A percentile compares a stretch with the other conserved stretches of the same genome.
Evolutionary conservation across 2,797 vertebrate genomes (phyloP).

Genomic region (Chelon labrosus): DNA sequence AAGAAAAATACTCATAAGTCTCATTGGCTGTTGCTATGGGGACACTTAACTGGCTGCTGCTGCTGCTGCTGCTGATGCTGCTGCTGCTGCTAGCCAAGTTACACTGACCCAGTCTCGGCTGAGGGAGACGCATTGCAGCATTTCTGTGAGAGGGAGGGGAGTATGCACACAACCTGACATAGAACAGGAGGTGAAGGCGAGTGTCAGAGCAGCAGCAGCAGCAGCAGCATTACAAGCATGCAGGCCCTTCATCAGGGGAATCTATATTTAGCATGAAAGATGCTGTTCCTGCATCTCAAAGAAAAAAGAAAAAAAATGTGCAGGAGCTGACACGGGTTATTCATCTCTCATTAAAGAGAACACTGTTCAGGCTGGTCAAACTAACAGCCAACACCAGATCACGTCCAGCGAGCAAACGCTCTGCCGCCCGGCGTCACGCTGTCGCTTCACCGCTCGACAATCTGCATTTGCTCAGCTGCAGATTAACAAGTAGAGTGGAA

Average conservation of each 20-base stretch:
- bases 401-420: slow-evolving; percentile 25
- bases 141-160: slow-evolving; percentile 81
- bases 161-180: slow-evolving; percentile 65
- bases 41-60: slow-evolving; percentile 53
- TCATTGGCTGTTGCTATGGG: slow-evolving; percentile 84
- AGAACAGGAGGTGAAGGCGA: slow-evolving; percentile 44
- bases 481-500: slow-evolving; percentile 33
- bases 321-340: slow-evolving; percentile 36
- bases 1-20: slow-evolving; percentile 47
- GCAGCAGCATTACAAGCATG: slow-evolving; percentile 37
- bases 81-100: slow-evolving; percentile 73
- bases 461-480: slow-evolving; percentile 46
- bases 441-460: neutral
- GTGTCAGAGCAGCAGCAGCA: slow-evolving; percentile 43
- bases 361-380: slow-evolving; percentile 20
- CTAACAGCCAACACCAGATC: slow-evolving; percentile 7
- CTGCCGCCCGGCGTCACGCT: slow-evolving; percentile 1
- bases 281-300: slow-evolving; percentile 25
- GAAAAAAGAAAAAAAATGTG: neutral
- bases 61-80: slow-evolving; percentile 39
- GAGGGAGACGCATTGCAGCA: slow-evolving; percentile 90
- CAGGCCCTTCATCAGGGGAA: slow-evolving; percentile 50
- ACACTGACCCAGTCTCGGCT: slow-evolving; percentile 86
- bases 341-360: slow-evolving; percentile 29
- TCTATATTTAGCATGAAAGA: slow-evolving; percentile 74